Evolutionary conservation across 2,888 invertebrate species (phyloP), one percentile per base, ranked within the genome.

Genomic region (Ennomos quercinarius): DNA sequence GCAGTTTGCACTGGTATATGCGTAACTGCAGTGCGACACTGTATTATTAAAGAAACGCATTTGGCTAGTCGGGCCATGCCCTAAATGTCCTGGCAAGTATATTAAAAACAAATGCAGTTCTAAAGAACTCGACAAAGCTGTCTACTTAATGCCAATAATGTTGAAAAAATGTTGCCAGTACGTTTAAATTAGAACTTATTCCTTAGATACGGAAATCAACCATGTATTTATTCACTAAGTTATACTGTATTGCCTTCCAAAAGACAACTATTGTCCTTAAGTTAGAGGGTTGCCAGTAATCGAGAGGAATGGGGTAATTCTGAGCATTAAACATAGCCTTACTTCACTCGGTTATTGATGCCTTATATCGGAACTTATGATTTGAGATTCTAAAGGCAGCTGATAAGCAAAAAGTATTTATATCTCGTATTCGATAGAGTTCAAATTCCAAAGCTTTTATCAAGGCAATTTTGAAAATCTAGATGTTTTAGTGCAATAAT

Each of bases 401-500:
- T 55, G 41, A 38, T 42, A 51, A 55, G 55, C 47, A 37, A 55
- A 54, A 55, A 56, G 55, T 61, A 61, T 61, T 61, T 56, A 55
- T 55, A 50, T 49, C 54, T 54, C 41, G 46, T 56, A 51, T 55
- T 11, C 39, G 38, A 52, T 61, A 55, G 38, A 51, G 46, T 55
- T 55, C 42, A 46, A 61, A 61, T 56, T 61, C 47, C 47, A 43
- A 60, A 39, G 60, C 60, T 61, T 61, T 49, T 50, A 1, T 13
- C 48, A 11, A 41, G 49, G 44, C 45, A 45, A 47, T 54, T 49
- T 46, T 45, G n/a, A 56, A 51, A 42, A 47, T 61, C 55, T 61
- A 61, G 55, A 43, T 61, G 55, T 61, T 61, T 47, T 60, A 60
- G 54, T 60, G 59, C 59, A 55, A 50, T 59, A 57, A 35, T 55